Conservation (phyloP, 1,140 invertebrate genomes). For the Drosophila lacteicornis region DNA sequence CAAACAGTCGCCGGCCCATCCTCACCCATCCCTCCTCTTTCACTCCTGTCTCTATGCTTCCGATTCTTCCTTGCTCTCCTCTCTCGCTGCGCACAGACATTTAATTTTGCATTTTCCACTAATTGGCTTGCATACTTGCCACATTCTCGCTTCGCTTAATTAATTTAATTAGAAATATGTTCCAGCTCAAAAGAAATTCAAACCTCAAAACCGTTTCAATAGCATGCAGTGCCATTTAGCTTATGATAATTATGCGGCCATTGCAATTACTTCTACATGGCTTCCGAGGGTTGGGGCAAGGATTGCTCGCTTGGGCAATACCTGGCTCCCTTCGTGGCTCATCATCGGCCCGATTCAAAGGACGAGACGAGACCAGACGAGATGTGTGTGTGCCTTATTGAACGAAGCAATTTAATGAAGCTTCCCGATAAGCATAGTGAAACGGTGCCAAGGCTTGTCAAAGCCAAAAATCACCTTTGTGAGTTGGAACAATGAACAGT, state of each 20-base stretch:
- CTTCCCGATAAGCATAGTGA: constrained; percentile 2
- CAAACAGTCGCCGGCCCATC: constrained; percentile 24
- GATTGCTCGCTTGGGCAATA: background rate
- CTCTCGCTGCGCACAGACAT: constrained; percentile 54
- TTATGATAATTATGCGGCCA: constrained; percentile 54
- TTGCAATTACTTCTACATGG: constrained; percentile 29
- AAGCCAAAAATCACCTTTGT: background rate
- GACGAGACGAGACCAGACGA: background rate
- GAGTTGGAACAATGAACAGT: background rate
- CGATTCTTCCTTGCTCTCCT: background rate
- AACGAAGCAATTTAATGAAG: constrained; percentile 8
- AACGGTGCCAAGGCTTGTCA: background rate
- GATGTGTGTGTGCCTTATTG: constrained; percentile 11
- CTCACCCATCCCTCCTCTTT: background rate
- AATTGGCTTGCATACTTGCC: constrained; percentile 75
- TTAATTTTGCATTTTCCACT: constrained; percentile 82
- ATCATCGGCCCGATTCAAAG: constrained; percentile 36
- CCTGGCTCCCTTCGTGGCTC: constrained; percentile 37
- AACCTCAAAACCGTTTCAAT: constrained; percentile 48
- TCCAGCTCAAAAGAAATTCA: constrained; percentile 65
- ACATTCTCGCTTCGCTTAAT: constrained; percentile 75
- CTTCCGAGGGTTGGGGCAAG: constrained; percentile 4
- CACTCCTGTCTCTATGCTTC: background rate
- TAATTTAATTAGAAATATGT: constrained; percentile 82
- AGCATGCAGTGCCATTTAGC: constrained; percentile 39